These are phyloP conservation scores for Denticeps clupeoides DNA, from an alignment of 2,797 vertebrate genomes.

Conservation along the genomic window DNA sequence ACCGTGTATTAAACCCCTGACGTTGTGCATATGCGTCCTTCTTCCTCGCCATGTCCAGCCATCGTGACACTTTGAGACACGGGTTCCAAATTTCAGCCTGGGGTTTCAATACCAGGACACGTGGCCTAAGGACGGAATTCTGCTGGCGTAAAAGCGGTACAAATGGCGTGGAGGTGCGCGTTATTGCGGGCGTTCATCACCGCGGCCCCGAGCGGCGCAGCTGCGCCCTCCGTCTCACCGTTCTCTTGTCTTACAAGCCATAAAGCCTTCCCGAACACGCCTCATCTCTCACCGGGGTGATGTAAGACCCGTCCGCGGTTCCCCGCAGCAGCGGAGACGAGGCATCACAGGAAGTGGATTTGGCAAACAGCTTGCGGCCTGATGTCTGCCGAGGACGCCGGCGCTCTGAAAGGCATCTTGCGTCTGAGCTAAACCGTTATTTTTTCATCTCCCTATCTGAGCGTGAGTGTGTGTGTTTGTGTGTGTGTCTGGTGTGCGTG, in stretches of 20 bases:
- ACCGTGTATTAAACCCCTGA: too few species aligned
- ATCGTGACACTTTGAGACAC: too few species aligned
- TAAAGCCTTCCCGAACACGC: slow-evolving; percentile 1
- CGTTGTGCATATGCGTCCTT: too few species aligned
- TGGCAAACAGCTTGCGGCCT: background rate
- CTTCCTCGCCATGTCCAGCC: too few species aligned
- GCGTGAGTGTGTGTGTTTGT: background rate
- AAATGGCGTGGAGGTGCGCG: background rate
- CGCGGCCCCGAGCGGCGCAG: background rate
- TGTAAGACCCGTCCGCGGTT: background rate
- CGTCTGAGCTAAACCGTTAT: background rate
- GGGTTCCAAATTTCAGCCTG: too few species aligned
- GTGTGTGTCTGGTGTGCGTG: background rate
- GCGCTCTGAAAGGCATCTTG: background rate
- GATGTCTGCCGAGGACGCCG: background rate
- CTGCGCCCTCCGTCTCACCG: background rate
- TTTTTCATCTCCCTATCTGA: background rate
- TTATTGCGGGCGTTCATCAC: slow-evolving; percentile 5
- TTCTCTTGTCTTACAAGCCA: background rate
- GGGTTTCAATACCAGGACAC: too few species aligned
- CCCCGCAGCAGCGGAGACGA: background rate
- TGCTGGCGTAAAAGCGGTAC: too few species aligned
- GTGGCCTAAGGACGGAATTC: too few species aligned
- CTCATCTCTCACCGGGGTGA: slow-evolving; percentile 2
- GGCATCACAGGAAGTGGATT: background rate